Evolutionary conservation across 37 sponge, comb jelly and placozoan species (phyloP).

Genomic region (Ianthella basta): DNA sequence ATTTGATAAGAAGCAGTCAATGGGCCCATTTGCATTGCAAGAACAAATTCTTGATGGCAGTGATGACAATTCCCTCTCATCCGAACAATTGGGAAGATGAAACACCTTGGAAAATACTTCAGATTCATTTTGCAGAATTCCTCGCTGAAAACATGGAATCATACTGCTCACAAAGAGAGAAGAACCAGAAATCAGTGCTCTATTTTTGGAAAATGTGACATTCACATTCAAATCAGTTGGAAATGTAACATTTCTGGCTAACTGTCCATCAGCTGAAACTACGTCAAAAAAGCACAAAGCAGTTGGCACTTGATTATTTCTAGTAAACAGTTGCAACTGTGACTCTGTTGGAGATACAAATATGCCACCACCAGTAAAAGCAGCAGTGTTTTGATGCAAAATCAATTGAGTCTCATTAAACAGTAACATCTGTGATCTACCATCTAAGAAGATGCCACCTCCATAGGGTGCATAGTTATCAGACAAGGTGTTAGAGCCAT

Average conservation of each 20-base stretch:
- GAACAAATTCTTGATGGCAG: not conserved
- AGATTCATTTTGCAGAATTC: too few relatives aligned
- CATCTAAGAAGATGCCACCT: not conserved
- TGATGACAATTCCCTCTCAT: not conserved
- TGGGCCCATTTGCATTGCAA: not conserved
- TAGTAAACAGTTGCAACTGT: too few relatives aligned
- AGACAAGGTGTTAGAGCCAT: not conserved
- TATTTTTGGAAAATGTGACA: too few relatives aligned
- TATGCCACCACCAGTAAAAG: not conserved
- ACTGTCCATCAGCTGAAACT: too few relatives aligned
- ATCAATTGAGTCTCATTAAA: not conserved
- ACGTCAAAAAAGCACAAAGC: too few relatives aligned
- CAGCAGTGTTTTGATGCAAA: not conserved
- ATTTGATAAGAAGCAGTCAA: not conserved
- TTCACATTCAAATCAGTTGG: too few relatives aligned
- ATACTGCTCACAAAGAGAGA: too few relatives aligned
- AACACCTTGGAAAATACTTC: not conserved
- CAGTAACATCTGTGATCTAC: not conserved
- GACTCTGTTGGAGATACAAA: not conserved
- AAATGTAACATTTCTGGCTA: too few relatives aligned
- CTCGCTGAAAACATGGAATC: too few relatives aligned
- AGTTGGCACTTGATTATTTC: too few relatives aligned
- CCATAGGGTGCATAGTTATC: not conserved
- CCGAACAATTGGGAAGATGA: not conserved
- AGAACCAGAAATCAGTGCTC: too few relatives aligned